phyloP scores from a whole-genome alignment of 2,888 invertebrate genomes.

The Rhyacophila evoluta region DNA sequence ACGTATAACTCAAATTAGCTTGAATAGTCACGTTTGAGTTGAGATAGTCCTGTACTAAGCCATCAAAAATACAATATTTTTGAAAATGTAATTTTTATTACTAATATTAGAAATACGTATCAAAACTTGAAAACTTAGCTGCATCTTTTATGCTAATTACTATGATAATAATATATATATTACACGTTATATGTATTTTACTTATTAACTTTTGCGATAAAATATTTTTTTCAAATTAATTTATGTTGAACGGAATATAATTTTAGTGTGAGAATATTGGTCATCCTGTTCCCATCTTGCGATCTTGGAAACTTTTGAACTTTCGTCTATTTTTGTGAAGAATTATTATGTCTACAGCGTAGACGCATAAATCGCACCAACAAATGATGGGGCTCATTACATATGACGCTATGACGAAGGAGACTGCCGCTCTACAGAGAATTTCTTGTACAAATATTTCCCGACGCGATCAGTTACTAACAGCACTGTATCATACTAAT shows the following conservation, averaged over 20 bases:
- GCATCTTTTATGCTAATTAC: too few species aligned
- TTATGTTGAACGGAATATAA: neutral
- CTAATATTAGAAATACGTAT: too few species aligned
- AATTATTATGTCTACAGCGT: conserved; percentile 49
- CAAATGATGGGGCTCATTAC: conserved; percentile 54
- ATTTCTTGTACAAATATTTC: conserved; percentile 37
- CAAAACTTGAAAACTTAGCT: too few species aligned
- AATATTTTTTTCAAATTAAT: too few species aligned
- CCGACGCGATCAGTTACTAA: conserved; percentile 23
- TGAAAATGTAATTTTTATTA: too few species aligned
- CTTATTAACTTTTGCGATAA: too few species aligned
- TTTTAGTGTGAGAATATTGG: neutral
- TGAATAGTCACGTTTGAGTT: too few species aligned
- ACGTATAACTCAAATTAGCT: too few species aligned
- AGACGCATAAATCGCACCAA: conserved; percentile 54
- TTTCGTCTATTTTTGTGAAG: conserved; percentile 51
- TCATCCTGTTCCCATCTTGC: neutral
- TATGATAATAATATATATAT: too few species aligned
- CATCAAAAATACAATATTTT: too few species aligned
- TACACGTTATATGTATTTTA: too few species aligned
- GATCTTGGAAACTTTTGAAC: conserved; percentile 26
- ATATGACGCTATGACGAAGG: conserved; percentile 50
- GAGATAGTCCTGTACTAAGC: too few species aligned
- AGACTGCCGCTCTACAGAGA: conserved; percentile 28
- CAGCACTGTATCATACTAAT: conserved; percentile 33